Evolutionary conservation across 2,797 vertebrate species (phyloP).

Genomic region (Paedocypris micromegethes): DNA sequence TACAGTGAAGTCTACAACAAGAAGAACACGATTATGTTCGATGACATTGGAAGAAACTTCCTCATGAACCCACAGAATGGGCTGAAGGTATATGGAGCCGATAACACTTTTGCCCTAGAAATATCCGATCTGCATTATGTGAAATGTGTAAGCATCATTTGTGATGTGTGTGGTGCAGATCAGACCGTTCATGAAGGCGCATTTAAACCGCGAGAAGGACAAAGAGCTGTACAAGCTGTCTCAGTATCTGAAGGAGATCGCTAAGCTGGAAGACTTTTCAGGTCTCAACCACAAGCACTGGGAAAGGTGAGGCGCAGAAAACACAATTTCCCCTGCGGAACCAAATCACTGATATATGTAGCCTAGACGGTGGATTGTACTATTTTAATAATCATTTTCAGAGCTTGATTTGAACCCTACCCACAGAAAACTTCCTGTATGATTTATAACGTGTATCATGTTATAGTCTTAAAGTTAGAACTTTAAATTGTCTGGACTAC

Average conservation of each 20-base stretch:
- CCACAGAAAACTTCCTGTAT: no score
- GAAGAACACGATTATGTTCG: constrained; percentile 99
- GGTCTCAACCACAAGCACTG: constrained; percentile 98
- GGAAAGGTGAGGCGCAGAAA: constrained; percentile 79
- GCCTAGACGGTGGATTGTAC: no score
- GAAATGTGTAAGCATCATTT: background rate
- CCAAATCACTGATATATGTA: background rate
- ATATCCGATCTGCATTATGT: background rate
- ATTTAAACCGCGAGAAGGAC: constrained; percentile 96
- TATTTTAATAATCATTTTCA: no score
- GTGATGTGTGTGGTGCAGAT: constrained; percentile 68
- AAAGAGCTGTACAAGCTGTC: constrained; percentile 93
- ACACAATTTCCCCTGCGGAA: background rate
- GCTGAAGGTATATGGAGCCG: constrained; percentile 76
- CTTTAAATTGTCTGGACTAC: no score
- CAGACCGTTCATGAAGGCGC: constrained; percentile 98
- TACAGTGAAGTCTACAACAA: constrained; percentile 92
- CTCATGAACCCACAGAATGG: constrained; percentile 99
- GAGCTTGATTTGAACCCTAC: no score
- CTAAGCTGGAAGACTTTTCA: constrained; percentile 91
- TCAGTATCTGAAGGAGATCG: constrained; percentile 96
- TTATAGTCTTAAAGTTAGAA: no score
- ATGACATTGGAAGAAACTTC: constrained; percentile 97
- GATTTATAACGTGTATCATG: no score
- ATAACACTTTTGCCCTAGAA: background rate